A percentile compares a stretch with the other conserved stretches of the same genome.
phyloP scores from a whole-genome alignment of 2,113 vertebrate species.

The Pachyramphus minor region DNA sequence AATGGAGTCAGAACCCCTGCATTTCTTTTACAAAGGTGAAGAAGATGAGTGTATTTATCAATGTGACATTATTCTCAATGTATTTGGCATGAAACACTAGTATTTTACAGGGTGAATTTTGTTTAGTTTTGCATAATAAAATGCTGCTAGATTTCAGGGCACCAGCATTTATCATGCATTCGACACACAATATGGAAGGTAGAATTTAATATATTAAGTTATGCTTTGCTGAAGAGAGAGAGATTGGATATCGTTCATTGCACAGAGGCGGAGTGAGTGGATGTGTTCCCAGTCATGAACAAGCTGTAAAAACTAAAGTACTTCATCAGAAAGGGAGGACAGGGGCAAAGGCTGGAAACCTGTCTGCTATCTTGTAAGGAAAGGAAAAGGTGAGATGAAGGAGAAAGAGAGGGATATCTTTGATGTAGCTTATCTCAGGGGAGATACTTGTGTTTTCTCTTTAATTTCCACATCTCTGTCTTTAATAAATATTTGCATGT shows the following conservation, averaged over 20 bases:
- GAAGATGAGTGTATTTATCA: not conserved
- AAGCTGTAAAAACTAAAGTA: not conserved
- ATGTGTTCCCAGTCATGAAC: not conserved
- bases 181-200: not conserved
- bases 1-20: not conserved
- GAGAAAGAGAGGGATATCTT: not conserved
- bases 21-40: not conserved
- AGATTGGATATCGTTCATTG: not conserved
- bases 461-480: not conserved
- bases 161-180: not conserved
- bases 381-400: not conserved
- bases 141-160: not conserved
- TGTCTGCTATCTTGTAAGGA: not conserved
- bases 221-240: not conserved
- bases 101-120: not conserved
- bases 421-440: not conserved
- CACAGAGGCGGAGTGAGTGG: not conserved
- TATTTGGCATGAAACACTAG: not conserved
- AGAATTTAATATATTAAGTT: not conserved
- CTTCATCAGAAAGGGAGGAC: not conserved
- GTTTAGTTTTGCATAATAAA: not conserved
- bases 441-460: not conserved
- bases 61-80: not conserved
- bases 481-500: not conserved
- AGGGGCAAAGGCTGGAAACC: not conserved